phyloP scores from a whole-genome alignment of 2,797 vertebrate species.

The Anguilla anguilla region DNA sequence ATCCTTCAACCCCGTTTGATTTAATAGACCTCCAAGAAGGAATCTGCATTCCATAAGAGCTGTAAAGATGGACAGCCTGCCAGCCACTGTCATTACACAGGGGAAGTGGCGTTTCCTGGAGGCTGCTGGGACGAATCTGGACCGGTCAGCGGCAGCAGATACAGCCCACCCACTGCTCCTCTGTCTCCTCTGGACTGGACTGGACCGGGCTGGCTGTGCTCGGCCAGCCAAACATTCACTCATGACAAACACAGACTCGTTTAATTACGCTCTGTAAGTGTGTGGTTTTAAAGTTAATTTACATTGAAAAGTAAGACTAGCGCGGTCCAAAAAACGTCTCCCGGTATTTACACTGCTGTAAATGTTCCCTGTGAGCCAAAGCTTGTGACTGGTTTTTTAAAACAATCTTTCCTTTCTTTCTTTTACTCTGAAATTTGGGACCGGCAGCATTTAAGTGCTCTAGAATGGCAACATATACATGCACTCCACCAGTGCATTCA shows the following conservation, averaged over 20 bases:
- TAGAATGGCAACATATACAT: no score
- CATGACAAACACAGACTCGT: background rate
- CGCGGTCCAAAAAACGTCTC: background rate
- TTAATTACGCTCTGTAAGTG: background rate
- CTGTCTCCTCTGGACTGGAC: background rate
- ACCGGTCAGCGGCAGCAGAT: background rate
- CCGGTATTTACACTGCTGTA: background rate
- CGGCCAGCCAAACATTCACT: no score
- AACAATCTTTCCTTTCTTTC: background rate
- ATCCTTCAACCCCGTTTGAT: background rate
- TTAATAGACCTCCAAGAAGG: constrained; percentile 1
- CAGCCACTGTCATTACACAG: background rate
- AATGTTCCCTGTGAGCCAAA: background rate
- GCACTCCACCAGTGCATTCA: no score
- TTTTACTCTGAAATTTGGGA: background rate
- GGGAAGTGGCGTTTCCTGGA: background rate
- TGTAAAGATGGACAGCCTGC: background rate
- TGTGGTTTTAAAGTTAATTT: background rate
- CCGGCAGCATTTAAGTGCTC: no score
- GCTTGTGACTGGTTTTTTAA: background rate
- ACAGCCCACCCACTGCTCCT: constrained; percentile 17
- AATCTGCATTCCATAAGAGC: background rate
- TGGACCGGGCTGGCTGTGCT: background rate
- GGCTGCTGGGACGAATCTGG: background rate
- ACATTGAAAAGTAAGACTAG: background rate